These are phyloP conservation scores for Agrochola macilenta DNA, from an alignment of 2,888 invertebrate genomes.

Conservation along the genomic window DNA sequence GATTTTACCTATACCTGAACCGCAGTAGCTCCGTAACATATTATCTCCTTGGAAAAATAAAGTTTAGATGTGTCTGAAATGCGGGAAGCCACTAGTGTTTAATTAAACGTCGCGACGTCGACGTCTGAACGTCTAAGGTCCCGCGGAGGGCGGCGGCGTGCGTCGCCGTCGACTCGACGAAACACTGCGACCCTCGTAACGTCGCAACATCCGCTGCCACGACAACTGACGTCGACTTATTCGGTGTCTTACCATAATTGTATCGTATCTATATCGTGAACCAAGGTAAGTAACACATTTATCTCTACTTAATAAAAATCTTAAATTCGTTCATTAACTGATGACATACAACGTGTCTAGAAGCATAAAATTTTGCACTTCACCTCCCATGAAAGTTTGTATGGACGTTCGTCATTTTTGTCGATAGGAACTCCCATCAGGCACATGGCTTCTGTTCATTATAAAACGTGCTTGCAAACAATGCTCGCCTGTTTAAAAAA, in stretches of 20 bases:
- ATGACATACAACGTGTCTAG: not conserved
- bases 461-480: not conserved
- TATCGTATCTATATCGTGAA: conserved; percentile 20
- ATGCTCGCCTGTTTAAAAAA: not conserved
- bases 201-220: conserved; percentile 46
- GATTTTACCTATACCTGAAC: conserved; percentile 19
- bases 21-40: conserved; percentile 43
- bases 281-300: not conserved
- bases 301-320: not conserved
- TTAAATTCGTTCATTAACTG: not conserved
- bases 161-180: conserved; percentile 60
- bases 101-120: conserved; percentile 71
- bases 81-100: conserved; percentile 69
- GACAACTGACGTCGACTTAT: conserved; percentile 60
- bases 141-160: conserved; percentile 54
- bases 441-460: too few species aligned
- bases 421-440: not conserved
- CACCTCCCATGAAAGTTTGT: not conserved
- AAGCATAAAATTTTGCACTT: not conserved
- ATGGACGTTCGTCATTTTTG: not conserved
- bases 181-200: conserved; percentile 52
- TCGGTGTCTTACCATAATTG: conserved; percentile 41
- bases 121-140: conserved; percentile 54
- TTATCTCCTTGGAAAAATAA: conserved; percentile 58
- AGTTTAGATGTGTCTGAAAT: conserved; percentile 63